These are phyloP conservation scores for Poecilia gillii DNA, from an alignment of 2,797 vertebrate species.

Conservation along the genomic window DNA sequence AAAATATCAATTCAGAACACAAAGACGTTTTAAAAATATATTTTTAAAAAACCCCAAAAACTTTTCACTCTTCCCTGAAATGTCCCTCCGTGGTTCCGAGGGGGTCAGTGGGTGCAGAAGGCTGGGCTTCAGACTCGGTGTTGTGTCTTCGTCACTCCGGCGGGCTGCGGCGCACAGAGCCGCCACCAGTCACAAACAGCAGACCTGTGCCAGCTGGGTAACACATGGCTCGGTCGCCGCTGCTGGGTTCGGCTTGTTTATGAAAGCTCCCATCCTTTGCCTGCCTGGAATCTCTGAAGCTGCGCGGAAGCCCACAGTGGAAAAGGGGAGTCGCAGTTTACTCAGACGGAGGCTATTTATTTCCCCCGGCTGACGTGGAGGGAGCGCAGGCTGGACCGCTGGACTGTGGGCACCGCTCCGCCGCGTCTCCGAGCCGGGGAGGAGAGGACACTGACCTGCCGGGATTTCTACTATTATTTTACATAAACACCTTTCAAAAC, in stretches of 20 bases:
- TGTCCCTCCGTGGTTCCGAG: slow-evolving; percentile 48
- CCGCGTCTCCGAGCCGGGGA: slow-evolving; percentile 35
- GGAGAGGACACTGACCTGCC: slow-evolving; percentile 52
- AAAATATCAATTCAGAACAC: slow-evolving; percentile 72
- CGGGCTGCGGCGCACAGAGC: slow-evolving; percentile 63
- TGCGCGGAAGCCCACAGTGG: slow-evolving; percentile 35
- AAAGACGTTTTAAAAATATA: slow-evolving; percentile 67
- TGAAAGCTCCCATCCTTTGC: slow-evolving; percentile 7
- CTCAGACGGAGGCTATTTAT: slow-evolving; percentile 50
- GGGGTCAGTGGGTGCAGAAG: slow-evolving; percentile 85
- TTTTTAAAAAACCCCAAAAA: slow-evolving; percentile 32
- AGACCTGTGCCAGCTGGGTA: slow-evolving; percentile 28
- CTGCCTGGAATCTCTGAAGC: slow-evolving; percentile 37
- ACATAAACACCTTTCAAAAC: slow-evolving; percentile 60
- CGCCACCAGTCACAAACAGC: slow-evolving; percentile 13
- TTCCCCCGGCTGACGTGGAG: slow-evolving; percentile 66
- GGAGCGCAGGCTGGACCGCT: slow-evolving; percentile 47
- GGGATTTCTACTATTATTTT: slow-evolving; percentile 61
- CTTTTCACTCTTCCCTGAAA: slow-evolving; percentile 32
- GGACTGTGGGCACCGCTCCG: slow-evolving; percentile 36
- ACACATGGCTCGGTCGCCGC: slow-evolving; percentile 29
- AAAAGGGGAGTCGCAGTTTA: slow-evolving; percentile 56
- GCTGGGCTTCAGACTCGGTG: slow-evolving; percentile 64
- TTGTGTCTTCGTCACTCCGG: slow-evolving; percentile 74
- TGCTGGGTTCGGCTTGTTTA: slow-evolving; percentile 27